These are phyloP conservation scores for Sylvilagus bachmani DNA, from an alignment of 2,113 vertebrate species.

Conservation along the genomic window DNA sequence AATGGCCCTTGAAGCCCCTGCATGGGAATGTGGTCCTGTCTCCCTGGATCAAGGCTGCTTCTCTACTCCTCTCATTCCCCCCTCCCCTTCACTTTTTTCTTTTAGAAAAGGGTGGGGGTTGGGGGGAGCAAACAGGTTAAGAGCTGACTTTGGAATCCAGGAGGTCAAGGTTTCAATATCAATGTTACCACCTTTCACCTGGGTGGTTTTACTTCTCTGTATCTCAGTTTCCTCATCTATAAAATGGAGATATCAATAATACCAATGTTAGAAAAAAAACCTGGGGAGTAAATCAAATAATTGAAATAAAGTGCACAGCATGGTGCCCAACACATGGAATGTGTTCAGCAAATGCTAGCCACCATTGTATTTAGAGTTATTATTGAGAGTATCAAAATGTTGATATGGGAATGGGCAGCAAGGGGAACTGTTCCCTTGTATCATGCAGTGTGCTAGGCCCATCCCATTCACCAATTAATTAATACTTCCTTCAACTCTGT, in stretches of 20 bases:
- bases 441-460: too few species aligned
- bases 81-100: neutral
- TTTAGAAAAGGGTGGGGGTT: neutral
- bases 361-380: neutral
- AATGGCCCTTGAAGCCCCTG: neutral
- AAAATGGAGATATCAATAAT: neutral
- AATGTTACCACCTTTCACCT: neutral
- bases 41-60: neutral
- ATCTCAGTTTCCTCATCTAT: constrained; percentile 27
- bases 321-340: neutral
- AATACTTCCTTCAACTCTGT: neutral
- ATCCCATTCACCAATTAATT: neutral
- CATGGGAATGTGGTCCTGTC: neutral
- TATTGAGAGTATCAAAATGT: neutral
- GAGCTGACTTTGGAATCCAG: neutral
- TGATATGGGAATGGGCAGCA: neutral
- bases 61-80: too few species aligned
- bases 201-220: neutral
- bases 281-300: neutral
- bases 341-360: neutral
- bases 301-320: neutral
- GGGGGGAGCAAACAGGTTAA: neutral
- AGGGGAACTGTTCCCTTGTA: neutral
- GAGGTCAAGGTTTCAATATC: neutral
- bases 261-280: neutral